These are phyloP conservation scores for Acromyrmex heyeri DNA, from an alignment of 1,140 invertebrate genomes.

Conservation along the genomic window DNA sequence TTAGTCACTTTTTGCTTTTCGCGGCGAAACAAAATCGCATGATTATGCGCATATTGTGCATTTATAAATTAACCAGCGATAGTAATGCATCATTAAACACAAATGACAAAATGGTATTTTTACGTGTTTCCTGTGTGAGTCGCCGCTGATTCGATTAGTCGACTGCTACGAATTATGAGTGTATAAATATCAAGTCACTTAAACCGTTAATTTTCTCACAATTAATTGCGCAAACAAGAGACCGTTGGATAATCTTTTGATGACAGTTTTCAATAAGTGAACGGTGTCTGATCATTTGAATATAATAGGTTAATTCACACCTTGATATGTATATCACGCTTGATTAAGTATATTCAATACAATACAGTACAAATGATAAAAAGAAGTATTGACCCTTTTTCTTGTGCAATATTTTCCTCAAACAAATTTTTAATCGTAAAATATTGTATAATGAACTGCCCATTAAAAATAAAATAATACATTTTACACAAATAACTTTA, in stretches of 20 bases:
- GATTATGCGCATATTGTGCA: neutral
- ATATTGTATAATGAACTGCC: neutral
- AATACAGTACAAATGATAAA: neutral
- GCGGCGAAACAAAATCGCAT: slow-evolving; percentile 15
- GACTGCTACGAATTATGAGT: slow-evolving; percentile 21
- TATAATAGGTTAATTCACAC: slow-evolving; percentile 41
- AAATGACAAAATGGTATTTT: slow-evolving; percentile 16
- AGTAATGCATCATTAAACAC: slow-evolving; percentile 15
- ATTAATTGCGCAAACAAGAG: slow-evolving; percentile 19
- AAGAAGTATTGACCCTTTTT: neutral
- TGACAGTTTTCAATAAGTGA: slow-evolving; percentile 28
- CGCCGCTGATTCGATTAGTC: slow-evolving; percentile 1
- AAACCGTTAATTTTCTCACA: slow-evolving; percentile 10
- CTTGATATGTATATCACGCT: neutral
- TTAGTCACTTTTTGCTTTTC: neutral
- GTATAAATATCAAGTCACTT: neutral
- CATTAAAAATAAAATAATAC: neutral
- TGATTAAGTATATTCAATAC: neutral
- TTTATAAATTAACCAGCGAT: slow-evolving; percentile 28
- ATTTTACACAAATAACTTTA: neutral
- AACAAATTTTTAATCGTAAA: neutral
- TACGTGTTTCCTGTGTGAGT: neutral
- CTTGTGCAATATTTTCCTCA: neutral
- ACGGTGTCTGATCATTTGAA: neutral
- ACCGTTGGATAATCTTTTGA: neutral